Evolutionary conservation across 2,888 invertebrate species (phyloP).

Genomic region (Didymodactylos carnosus): DNA sequence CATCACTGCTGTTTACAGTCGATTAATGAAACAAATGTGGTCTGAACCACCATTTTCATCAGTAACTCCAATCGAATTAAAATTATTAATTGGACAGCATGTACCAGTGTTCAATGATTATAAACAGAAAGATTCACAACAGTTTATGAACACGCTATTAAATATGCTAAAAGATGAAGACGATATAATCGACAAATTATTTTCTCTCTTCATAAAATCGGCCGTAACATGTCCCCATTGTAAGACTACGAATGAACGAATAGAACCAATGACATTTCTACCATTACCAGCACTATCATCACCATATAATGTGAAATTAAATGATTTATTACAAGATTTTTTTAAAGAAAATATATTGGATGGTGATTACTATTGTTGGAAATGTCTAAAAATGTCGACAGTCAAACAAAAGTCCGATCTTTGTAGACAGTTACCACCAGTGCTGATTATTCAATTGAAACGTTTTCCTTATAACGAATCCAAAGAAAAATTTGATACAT

Average conservation of each 20-base stretch:
- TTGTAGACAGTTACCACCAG: background rate
- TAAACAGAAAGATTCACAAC: background rate
- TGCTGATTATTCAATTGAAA: slow-evolving; percentile 15
- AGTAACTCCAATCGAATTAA: background rate
- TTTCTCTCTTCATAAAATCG: too few species aligned
- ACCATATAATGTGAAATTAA: too few species aligned
- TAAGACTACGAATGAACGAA: too few species aligned
- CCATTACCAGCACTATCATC: too few species aligned
- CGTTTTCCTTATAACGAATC: background rate
- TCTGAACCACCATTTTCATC: background rate
- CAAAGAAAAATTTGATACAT: slow-evolving; percentile 3
- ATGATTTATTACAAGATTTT: background rate
- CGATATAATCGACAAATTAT: too few species aligned
- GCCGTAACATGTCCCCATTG: too few species aligned
- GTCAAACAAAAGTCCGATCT: background rate
- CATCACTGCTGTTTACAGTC: background rate
- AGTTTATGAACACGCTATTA: background rate
- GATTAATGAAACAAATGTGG: background rate
- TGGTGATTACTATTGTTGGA: background rate
- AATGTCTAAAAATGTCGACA: background rate
- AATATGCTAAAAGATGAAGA: background rate
- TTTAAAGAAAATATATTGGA: background rate
- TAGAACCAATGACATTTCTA: too few species aligned
- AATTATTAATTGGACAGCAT: background rate
- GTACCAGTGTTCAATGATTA: background rate